These are phyloP conservation scores for Philereme transversata DNA, from an alignment of 2,888 invertebrate genomes.

Conservation along the genomic window DNA sequence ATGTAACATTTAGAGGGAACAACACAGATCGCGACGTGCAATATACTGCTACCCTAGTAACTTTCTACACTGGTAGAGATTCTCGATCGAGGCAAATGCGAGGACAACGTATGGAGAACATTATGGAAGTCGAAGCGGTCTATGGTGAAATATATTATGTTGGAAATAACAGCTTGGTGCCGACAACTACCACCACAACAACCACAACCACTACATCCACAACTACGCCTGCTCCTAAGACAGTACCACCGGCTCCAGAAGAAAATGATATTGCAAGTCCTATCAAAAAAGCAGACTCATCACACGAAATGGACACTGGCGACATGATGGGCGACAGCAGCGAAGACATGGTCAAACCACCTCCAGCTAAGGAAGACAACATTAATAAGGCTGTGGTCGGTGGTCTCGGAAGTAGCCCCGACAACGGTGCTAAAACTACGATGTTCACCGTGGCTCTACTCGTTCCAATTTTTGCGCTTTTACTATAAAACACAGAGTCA, in stretches of 20 bases:
- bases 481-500: constrained; percentile 58
- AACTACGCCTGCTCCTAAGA: constrained; percentile 79
- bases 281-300: constrained; percentile 56
- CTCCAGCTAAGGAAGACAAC: constrained; percentile 63
- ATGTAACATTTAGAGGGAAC: constrained; percentile 90
- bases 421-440: constrained; percentile 51
- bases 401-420: constrained; percentile 67
- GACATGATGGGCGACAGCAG: constrained; percentile 64
- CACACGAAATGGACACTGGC: constrained; percentile 58
- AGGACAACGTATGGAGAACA: constrained; percentile 86
- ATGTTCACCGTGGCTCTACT: constrained; percentile 55
- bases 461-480: constrained; percentile 61
- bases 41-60: constrained; percentile 88
- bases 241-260: constrained; percentile 77
- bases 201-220: constrained; percentile 86
- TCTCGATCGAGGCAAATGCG: constrained; percentile 84
- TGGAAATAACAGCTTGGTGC: constrained; percentile 89
- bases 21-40: constrained; percentile 89
- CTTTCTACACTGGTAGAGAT: constrained; percentile 86
- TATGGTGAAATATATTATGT: constrained; percentile 91
- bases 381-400: constrained; percentile 68
- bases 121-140: constrained; percentile 88
- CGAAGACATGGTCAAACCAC: constrained; percentile 57
- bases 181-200: constrained; percentile 88
- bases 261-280: constrained; percentile 69